Base-by-base conservation (phyloP, 2,113 vertebrate genomes). In the Brachirus orientalis region DNA sequence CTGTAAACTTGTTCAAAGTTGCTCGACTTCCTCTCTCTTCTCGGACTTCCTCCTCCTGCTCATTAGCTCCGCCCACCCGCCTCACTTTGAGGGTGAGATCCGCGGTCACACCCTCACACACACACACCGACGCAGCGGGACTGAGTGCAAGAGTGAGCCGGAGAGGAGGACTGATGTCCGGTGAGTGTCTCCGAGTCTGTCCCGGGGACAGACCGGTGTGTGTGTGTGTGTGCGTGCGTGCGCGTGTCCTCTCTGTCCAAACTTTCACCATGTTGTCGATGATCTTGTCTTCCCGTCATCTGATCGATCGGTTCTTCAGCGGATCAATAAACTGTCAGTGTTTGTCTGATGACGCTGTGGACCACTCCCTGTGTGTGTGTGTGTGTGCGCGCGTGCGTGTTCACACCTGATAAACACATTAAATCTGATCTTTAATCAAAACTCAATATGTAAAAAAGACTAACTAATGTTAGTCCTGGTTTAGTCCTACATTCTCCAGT, bases 1-100 rank as follows among this genome's bases (percentile, higher is more conserved):
- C 1, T 14, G 6, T 58, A 60, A 78, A 84, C 72, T 77, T 84
- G 82, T 72, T 77, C 55, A 69, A 82, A 80, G 64, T 75, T 44
- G 58, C 69, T 56, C 83, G 74, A 69, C 79, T 62, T 78, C 79
- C 63, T 44, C 68, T 70, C 62, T 55, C 56, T 59, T 62, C 35
- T 80, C 10, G 46, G 69, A 84, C 81, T 84, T 86, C 85, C 65
- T 84, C 81, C 72, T 82, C 79, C 64, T 79, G 75, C 13, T 57
- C 66, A 10, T 58, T 53, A 60, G 60, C 85, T 44, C 66, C 76
- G 17, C 81, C 74, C 70, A 22, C 9, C n/a, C 36, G 53, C 45
- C 41, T 61, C 57, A 22, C 61, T 9, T 55, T 4, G 53, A 63
- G 28, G 1, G 38, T 62, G 2, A 76, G 48, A 70, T 72, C 77